Conservation (phyloP, 2,888 invertebrate genomes). For the Tillus elongatus region DNA sequence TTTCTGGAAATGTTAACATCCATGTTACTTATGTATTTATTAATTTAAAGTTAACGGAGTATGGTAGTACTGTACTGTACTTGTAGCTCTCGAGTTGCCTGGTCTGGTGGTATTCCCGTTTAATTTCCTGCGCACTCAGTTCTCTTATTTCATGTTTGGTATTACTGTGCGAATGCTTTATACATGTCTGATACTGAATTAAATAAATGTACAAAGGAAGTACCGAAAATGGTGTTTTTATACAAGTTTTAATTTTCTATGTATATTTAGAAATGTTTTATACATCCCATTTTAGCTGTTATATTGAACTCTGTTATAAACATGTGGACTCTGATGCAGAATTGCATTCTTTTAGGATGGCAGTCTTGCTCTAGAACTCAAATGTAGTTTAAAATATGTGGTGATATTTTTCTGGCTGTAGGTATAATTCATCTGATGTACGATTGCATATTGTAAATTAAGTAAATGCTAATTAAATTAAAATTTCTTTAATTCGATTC, state of each 20-base stretch:
- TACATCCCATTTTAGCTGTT: conserved; percentile 37
- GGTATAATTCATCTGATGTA: conserved; percentile 44
- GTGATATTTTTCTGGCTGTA: conserved; percentile 46
- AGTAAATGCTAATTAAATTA: conserved; percentile 44
- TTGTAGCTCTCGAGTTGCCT: conserved; percentile 34
- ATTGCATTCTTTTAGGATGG: conserved; percentile 12
- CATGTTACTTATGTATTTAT: conserved; percentile 44
- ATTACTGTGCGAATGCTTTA: conserved; percentile 49
- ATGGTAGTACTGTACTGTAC: conserved; percentile 33
- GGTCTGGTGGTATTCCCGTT: conserved; percentile 31
- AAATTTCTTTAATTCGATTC: conserved; percentile 35
- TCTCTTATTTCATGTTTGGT: conserved; percentile 44
- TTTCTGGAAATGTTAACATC: conserved; percentile 44
- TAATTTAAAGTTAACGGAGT: conserved; percentile 30
- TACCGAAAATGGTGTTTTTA: conserved; percentile 45
- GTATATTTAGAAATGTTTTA: conserved; percentile 41
- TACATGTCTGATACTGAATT: conserved; percentile 46
- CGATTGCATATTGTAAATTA: conserved; percentile 44
- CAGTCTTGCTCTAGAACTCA: conserved; percentile 42
- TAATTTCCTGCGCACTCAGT: conserved; percentile 36
- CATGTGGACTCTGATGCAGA: conserved; percentile 23
- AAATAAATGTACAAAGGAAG: conserved; percentile 49
- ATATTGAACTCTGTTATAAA: conserved; percentile 24
- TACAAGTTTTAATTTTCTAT: conserved; percentile 44
- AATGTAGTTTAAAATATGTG: conserved; percentile 45